A percentile compares a stretch with the other conserved stretches of the same genome.
Evolutionary conservation across 2,113 vertebrate species (phyloP).

Genomic region (Cyanocitta stelleri): DNA sequence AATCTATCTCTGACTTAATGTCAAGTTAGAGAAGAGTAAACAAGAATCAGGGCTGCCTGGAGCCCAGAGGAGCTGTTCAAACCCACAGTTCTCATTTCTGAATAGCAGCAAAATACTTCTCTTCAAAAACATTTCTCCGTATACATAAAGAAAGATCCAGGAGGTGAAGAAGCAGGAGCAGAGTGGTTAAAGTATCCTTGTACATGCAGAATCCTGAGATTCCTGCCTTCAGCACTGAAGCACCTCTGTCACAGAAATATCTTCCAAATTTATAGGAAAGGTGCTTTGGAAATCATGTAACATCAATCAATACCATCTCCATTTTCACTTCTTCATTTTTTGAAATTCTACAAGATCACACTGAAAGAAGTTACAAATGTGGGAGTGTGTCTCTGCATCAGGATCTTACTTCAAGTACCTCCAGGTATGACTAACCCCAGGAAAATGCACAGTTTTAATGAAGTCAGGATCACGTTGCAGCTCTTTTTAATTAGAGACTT

Average conservation of each 20-base stretch:
- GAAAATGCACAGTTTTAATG: not conserved
- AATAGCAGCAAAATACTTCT: not conserved
- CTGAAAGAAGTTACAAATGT: not conserved
- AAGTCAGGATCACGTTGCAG: fast-evolving
- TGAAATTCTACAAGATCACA: not conserved
- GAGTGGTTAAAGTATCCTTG: not conserved
- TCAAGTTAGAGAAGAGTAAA: not conserved
- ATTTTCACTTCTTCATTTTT: not conserved
- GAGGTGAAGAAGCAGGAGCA: not conserved
- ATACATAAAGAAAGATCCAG: not conserved
- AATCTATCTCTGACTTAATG: not conserved
- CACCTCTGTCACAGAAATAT: not conserved
- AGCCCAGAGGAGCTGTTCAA: not conserved
- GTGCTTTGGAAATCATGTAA: not conserved
- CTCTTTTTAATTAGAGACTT: not conserved
- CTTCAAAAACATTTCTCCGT: not conserved
- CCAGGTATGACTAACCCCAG: not conserved
- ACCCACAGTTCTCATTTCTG: not conserved
- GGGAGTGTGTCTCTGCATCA: not conserved
- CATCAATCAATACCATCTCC: not conserved
- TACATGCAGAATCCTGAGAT: fast-evolving
- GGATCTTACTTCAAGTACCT: not conserved
- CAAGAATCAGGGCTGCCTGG: not conserved
- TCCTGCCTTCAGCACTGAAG: not conserved
- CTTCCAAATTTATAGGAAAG: not conserved